These are phyloP conservation scores for Orchesellides sinensis DNA, from an alignment of 2,888 invertebrate species.

Conservation along the genomic window DNA sequence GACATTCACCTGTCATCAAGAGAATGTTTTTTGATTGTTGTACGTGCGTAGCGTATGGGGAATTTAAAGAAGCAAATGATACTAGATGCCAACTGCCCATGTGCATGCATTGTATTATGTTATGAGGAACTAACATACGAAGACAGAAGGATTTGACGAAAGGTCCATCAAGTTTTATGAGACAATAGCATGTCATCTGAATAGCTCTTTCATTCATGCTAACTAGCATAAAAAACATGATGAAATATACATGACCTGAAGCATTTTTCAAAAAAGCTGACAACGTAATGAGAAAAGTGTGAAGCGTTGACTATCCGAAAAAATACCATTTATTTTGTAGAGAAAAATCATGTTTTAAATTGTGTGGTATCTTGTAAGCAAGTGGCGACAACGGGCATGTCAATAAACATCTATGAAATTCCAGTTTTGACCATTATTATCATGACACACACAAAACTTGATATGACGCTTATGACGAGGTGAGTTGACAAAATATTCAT, in stretches of 20 bases:
- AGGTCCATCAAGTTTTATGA: constrained; percentile 67
- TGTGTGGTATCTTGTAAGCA: constrained; percentile 54
- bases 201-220: constrained; percentile 63
- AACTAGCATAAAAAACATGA: constrained; percentile 46
- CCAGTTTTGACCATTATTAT: constrained; percentile 30
- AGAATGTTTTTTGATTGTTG: constrained; percentile 46
- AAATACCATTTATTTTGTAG: constrained; percentile 17
- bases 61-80: not conserved
- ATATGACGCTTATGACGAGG: constrained; percentile 45
- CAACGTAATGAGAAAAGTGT: constrained; percentile 25
- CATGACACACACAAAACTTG: constrained; percentile 24
- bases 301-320: constrained; percentile 16
- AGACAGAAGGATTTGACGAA: constrained; percentile 50
- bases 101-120: no score
- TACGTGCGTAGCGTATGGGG: not conserved
- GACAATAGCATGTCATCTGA: constrained; percentile 65
- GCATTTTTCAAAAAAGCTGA: not conserved
- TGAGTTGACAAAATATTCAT: constrained; percentile 61
- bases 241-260: not conserved
- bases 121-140: no score
- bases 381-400: constrained; percentile 43
- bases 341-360: constrained; percentile 25
- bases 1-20: constrained; percentile 59
- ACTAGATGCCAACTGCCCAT: no score
- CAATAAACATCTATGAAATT: constrained; percentile 35